phyloP scores from a whole-genome alignment of 2,888 invertebrate species.

The Eutolmus rufibarbis region DNA sequence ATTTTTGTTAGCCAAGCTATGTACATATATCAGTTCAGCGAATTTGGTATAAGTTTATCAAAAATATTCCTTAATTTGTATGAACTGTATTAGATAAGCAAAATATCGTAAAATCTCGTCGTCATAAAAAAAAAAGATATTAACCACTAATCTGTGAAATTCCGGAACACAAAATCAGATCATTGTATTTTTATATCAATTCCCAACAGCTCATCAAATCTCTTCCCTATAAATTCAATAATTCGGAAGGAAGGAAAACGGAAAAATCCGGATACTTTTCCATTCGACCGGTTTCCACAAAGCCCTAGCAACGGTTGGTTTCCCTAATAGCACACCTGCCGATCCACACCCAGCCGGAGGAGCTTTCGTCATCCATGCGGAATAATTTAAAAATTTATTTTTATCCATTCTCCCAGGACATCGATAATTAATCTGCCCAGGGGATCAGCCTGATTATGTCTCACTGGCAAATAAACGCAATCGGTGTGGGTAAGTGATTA shows the following conservation, averaged over 20 bases:
- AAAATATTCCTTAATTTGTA: no score
- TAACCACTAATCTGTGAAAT: neutral
- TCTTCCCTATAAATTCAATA: neutral
- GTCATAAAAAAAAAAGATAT: neutral
- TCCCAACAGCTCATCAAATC: neutral
- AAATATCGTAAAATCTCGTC: no score
- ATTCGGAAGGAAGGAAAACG: neutral
- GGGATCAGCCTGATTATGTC: neutral
- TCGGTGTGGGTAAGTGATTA: neutral
- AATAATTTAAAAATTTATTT: neutral
- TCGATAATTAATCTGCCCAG: neutral
- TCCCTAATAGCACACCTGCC: neutral
- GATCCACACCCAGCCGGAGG: neutral
- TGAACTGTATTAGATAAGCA: no score
- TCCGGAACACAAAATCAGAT: no score
- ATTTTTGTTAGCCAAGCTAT: no score
- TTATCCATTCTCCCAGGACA: neutral
- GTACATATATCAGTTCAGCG: no score
- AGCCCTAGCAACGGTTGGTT: neutral
- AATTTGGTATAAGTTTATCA: neutral
- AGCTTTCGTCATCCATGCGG: neutral
- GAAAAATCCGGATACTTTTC: neutral
- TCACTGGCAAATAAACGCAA: neutral
- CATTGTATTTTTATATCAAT: neutral
- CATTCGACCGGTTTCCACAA: neutral